Conservation (phyloP, 30 jellyfish, hydroid and myxozoan species). For the Calvadosia cruxmelitensis region DNA sequence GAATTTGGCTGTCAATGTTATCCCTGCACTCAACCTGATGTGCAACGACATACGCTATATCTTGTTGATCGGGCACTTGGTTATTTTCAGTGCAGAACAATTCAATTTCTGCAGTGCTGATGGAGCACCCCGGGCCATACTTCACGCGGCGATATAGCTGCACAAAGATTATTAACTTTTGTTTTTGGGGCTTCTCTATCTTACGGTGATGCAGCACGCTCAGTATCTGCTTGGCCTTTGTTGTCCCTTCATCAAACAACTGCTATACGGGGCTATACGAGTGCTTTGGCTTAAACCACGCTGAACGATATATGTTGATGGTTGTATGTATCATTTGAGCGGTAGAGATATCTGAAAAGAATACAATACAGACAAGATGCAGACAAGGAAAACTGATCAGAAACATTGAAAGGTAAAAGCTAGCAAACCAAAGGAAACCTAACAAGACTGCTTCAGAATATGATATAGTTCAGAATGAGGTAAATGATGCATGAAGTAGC, state of each 20-base stretch:
- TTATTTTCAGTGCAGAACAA: not conserved
- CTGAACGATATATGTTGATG: not conserved
- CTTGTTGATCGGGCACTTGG: not conserved
- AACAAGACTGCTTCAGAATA: no score
- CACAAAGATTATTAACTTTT: no score
- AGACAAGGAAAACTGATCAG: no score
- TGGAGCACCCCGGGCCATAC: not conserved
- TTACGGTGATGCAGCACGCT: not conserved
- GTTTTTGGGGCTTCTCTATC: not conserved
- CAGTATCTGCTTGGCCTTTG: not conserved
- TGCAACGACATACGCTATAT: not conserved
- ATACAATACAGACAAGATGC: not conserved
- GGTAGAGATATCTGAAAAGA: not conserved
- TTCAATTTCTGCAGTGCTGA: not conserved
- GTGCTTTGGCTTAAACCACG: not conserved
- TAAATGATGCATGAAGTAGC: no score
- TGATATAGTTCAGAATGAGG: no score
- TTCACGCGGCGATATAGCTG: not conserved
- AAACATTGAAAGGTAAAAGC: no score
- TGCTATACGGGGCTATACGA: not conserved
- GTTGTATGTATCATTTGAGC: not conserved
- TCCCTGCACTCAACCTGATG: not conserved
- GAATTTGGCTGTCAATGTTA: not conserved
- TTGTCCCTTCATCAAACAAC: not conserved
- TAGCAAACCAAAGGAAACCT: no score